These are phyloP conservation scores for Euglossa dilemma DNA, from an alignment of 1,140 invertebrate species.

Conservation along the genomic window DNA sequence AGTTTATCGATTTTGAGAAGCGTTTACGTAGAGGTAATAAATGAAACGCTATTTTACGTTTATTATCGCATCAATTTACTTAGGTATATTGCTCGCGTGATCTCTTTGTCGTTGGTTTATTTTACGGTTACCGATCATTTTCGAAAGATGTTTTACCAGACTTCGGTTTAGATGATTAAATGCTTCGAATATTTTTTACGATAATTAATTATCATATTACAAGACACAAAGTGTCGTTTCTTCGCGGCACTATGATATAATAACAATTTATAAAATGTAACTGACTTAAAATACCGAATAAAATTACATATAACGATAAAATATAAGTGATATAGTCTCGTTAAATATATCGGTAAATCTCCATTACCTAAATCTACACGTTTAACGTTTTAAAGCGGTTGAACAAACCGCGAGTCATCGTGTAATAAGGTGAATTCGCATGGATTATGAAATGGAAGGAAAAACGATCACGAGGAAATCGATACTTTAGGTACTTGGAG, in stretches of 20 bases:
- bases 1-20: conserved; percentile 18
- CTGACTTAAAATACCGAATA: not conserved
- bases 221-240: not conserved
- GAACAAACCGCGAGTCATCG: not conserved
- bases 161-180: not conserved
- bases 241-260: not conserved
- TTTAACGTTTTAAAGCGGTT: not conserved
- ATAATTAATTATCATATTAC: not conserved
- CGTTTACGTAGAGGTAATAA: not conserved
- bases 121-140: not conserved
- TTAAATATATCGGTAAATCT: not conserved
- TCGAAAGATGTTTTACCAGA: not conserved
- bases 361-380: not conserved
- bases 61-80: not conserved
- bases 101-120: not conserved
- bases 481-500: conserved; percentile 70
- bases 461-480: conserved; percentile 24
- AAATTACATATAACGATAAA: not conserved
- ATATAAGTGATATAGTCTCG: too few relatives aligned
- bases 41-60: not conserved
- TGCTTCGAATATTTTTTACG: not conserved
- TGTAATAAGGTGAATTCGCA: not conserved
- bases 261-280: not conserved
- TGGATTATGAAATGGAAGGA: not conserved
- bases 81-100: not conserved